Conservation (phyloP, 1,140 invertebrate species). For the Temnothorax curvispinosus region DNA sequence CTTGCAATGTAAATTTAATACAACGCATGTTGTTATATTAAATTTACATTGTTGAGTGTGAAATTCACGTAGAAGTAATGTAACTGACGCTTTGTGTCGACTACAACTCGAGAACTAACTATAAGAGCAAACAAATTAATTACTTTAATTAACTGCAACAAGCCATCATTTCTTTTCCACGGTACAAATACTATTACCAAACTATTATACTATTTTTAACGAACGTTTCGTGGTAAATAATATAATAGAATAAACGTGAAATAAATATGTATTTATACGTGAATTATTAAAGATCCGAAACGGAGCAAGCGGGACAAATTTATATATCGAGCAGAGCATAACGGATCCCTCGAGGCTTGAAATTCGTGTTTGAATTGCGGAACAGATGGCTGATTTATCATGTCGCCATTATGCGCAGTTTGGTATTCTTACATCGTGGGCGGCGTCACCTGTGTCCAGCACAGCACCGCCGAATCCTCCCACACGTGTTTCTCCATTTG, state of each 20-base stretch:
- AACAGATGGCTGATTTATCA: conserved; percentile 12
- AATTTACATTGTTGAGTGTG: no score
- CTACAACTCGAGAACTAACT: no score
- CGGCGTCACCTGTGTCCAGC: conserved; percentile 11
- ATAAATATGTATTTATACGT: neutral
- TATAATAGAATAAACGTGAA: neutral
- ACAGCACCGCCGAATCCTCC: conserved; percentile 7
- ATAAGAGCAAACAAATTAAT: neutral
- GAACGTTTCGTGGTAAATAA: neutral
- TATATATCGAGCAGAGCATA: neutral
- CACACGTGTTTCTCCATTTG: conserved; percentile 29
- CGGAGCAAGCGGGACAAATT: no score
- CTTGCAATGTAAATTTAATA: no score
- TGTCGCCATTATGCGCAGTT: neutral
- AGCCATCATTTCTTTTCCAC: neutral
- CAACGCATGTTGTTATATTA: no score
- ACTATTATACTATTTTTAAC: neutral
- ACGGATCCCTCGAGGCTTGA: neutral
- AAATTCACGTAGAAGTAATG: no score
- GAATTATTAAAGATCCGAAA: neutral
- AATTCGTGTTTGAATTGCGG: neutral
- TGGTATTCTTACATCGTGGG: conserved; percentile 44
- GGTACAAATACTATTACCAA: neutral
- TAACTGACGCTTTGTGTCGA: no score
- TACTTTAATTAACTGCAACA: neutral